phyloP scores from a whole-genome alignment of 2,888 invertebrate species.

The Zonitis immaculata region DNA sequence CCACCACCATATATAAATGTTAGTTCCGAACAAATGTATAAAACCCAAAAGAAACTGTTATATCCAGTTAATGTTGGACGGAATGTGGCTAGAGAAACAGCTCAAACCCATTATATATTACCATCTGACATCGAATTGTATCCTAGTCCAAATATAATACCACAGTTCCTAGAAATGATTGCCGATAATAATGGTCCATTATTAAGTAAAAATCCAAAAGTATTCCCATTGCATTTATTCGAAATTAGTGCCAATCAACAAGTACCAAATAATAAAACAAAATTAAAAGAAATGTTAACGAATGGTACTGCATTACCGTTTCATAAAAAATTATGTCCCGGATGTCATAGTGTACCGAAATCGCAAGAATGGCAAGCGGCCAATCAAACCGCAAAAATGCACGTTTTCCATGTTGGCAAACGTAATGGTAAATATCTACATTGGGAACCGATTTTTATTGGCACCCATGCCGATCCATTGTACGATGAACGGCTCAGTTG shows the following conservation, averaged over 20 bases:
- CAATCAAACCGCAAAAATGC: constrained; percentile 64
- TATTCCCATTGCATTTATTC: constrained; percentile 85
- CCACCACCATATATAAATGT: constrained; percentile 66
- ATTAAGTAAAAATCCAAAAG: constrained; percentile 58
- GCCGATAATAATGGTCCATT: constrained; percentile 64
- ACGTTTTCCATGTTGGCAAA: constrained; percentile 81
- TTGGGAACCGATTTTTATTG: constrained; percentile 94
- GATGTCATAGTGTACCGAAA: constrained; percentile 84
- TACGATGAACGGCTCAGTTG: constrained; percentile 90
- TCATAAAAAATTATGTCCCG: constrained; percentile 84
- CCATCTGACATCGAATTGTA: constrained; percentile 89
- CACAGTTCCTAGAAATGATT: constrained; percentile 80
- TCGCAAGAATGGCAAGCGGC: constrained; percentile 79
- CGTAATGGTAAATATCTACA: constrained; percentile 71
- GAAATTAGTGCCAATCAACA: constrained; percentile 68
- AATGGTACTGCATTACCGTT: constrained; percentile 82
- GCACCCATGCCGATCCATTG: constrained; percentile 80
- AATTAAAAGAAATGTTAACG: constrained; percentile 62
- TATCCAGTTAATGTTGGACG: constrained; percentile 90
- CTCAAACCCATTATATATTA: constrained; percentile 76
- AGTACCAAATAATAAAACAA: constrained; percentile 71
- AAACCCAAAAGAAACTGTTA: constrained; percentile 71
- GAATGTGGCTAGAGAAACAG: constrained; percentile 80
- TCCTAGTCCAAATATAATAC: constrained; percentile 76
- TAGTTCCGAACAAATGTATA: constrained; percentile 65